These are phyloP conservation scores for Fabriciana adippe DNA, from an alignment of 2,888 invertebrate species.

Conservation along the genomic window DNA sequence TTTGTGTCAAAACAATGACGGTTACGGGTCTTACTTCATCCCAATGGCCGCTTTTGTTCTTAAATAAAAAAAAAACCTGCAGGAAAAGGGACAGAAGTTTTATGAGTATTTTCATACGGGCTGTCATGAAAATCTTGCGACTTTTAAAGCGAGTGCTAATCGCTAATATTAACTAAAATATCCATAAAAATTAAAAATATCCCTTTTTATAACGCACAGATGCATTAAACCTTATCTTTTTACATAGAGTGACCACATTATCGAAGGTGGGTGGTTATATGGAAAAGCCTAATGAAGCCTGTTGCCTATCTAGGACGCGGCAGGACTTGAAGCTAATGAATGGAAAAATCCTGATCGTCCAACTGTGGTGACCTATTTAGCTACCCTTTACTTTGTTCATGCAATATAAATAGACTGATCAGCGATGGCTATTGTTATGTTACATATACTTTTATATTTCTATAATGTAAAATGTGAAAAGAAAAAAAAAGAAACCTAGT, in stretches of 20 bases:
- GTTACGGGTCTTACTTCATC: no score
- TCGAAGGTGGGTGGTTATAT: conserved; percentile 30
- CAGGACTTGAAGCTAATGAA: conserved; percentile 65
- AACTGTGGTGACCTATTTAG: conserved; percentile 74
- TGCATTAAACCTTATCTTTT: conserved; percentile 14
- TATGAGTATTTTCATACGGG: no score
- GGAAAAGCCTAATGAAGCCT: conserved; percentile 59
- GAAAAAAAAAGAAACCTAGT: neutral
- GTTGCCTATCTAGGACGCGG: conserved; percentile 67
- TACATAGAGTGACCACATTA: conserved; percentile 25
- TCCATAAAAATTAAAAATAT: neutral
- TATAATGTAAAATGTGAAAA: conserved; percentile 2
- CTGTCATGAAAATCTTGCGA: no score
- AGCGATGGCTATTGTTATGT: conserved; percentile 33
- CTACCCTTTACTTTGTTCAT: conserved; percentile 64
- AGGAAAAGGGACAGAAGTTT: no score
- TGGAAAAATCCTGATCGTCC: conserved; percentile 74
- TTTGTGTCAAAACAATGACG: no score
- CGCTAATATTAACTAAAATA: no score
- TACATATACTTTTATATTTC: conserved; percentile 11
- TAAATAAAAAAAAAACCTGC: no score
- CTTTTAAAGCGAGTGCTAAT: no score
- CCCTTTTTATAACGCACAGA: neutral
- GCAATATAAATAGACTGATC: conserved; percentile 60
- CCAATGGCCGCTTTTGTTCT: no score